Evolutionary conservation across 2,797 vertebrate species (phyloP).

Genomic region (Gambusia yucatana): DNA sequence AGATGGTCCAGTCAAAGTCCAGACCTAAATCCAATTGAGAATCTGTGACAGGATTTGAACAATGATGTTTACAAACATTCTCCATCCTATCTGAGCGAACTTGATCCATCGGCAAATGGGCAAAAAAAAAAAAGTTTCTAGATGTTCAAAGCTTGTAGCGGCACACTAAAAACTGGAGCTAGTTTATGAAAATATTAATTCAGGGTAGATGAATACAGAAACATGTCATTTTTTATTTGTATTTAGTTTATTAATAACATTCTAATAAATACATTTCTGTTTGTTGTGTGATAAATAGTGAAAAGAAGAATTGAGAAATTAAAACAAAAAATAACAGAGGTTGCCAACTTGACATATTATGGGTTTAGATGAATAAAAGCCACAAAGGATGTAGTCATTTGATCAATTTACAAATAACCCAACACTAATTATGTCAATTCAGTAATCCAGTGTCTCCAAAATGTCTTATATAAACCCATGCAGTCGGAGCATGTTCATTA

Average conservation of each 20-base stretch:
- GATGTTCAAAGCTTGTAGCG: not conserved
- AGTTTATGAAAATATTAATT: not conserved
- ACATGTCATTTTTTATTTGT: not conserved
- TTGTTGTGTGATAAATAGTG: not conserved
- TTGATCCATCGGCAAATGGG: not conserved
- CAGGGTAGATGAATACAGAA: not conserved
- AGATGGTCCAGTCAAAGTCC: not conserved
- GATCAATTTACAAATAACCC: not conserved
- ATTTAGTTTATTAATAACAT: not conserved
- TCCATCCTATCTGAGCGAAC: not conserved
- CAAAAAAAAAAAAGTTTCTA: not conserved
- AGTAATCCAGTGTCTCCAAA: not conserved
- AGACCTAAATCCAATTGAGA: not conserved
- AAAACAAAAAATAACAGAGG: not conserved
- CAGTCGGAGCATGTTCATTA: not conserved
- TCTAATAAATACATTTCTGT: not conserved
- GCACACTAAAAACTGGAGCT: not conserved
- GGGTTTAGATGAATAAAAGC: not conserved
- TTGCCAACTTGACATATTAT: not conserved
- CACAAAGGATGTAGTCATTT: not conserved
- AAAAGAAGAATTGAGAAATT: not conserved
- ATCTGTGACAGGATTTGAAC: not conserved
- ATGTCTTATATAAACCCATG: not conserved
- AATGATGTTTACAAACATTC: not conserved
- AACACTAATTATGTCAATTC: not conserved